Evolutionary conservation across 2,888 invertebrate species (phyloP).

Genomic region (Plebejus melissa): DNA sequence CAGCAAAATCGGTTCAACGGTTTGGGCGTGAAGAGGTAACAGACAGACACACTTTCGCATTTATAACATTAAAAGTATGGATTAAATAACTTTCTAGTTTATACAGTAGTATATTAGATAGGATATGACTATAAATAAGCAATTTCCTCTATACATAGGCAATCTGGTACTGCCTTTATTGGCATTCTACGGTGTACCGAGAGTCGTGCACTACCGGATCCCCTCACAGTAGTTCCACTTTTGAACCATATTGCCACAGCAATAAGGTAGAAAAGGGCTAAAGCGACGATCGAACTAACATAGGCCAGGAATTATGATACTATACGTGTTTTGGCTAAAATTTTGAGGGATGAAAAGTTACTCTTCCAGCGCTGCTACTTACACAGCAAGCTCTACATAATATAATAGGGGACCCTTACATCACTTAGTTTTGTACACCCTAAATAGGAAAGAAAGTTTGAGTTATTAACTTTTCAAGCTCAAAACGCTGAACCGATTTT

Average conservation of each 20-base stretch:
- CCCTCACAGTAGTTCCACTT: not conserved
- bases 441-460: too few relatives aligned
- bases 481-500: not conserved
- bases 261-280: not conserved
- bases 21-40: too few relatives aligned
- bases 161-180: constrained; percentile 3
- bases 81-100: not conserved
- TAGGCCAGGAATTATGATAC: not conserved
- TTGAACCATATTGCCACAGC: not conserved
- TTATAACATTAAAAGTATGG: too few relatives aligned
- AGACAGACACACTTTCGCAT: too few relatives aligned
- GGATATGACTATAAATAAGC: not conserved
- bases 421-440: too few relatives aligned
- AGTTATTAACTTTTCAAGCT: too few relatives aligned
- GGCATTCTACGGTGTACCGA: not conserved
- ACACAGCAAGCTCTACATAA: too few relatives aligned
- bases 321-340: too few relatives aligned
- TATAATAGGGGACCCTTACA: too few relatives aligned
- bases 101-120: not conserved
- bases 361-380: too few relatives aligned
- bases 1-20: too few relatives aligned
- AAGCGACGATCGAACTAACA: not conserved
- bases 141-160: not conserved
- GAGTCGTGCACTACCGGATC: constrained; percentile 4
- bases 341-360: too few relatives aligned